phyloP scores from a whole-genome alignment of 2,797 vertebrate species.

The Halcyon badia region DNA sequence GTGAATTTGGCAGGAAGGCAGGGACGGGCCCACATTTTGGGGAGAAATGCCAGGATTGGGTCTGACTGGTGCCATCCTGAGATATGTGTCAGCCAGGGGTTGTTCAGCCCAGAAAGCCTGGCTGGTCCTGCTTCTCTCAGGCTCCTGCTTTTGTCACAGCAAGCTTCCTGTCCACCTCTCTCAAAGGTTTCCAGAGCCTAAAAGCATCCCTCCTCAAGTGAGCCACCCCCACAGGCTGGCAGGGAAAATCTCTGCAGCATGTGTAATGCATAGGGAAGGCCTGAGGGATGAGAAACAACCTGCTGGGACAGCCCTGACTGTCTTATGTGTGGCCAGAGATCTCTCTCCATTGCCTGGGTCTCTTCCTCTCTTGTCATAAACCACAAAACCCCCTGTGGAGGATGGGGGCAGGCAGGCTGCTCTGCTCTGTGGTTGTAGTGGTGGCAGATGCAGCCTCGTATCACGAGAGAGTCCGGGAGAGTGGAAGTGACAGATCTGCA shows the following conservation, averaged over 20 bases:
- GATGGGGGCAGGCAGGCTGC: neutral
- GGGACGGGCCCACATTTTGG: neutral
- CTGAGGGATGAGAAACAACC: neutral
- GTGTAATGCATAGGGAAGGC: neutral
- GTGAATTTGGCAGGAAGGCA: neutral
- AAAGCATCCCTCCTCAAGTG: neutral
- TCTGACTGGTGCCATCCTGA: neutral
- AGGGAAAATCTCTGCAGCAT: neutral
- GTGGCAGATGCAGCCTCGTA: neutral
- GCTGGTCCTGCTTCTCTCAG: neutral
- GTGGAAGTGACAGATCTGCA: neutral
- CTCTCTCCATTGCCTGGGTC: neutral
- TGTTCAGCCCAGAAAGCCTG: neutral
- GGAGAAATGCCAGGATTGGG: neutral
- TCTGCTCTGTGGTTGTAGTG: neutral
- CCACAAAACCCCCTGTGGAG: fast-evolving
- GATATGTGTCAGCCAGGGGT: fast-evolving
- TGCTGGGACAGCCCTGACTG: neutral
- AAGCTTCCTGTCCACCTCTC: neutral
- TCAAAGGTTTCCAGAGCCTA: neutral
- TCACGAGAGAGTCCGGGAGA: neutral
- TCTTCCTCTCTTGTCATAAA: neutral
- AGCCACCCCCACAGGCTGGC: neutral
- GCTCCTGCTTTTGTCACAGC: neutral
- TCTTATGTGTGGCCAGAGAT: neutral